phyloP scores from a whole-genome alignment of 2,113 vertebrate species.

The Pelecanoides urinatrix region DNA sequence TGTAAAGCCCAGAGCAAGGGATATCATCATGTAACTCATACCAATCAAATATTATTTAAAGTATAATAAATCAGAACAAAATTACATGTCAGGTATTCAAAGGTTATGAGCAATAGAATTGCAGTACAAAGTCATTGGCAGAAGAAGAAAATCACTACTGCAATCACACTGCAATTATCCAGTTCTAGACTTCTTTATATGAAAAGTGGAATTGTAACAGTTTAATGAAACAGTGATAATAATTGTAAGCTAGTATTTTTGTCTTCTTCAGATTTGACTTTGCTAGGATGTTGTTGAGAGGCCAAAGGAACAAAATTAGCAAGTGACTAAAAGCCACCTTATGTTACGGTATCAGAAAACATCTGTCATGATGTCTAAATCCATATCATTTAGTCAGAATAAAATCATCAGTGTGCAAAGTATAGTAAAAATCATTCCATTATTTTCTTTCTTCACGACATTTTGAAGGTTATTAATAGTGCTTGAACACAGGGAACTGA shows the following conservation, averaged over 20 bases:
- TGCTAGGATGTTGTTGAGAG: neutral
- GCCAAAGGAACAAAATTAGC: slow-evolving; percentile 22
- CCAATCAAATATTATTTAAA: slow-evolving; percentile 53
- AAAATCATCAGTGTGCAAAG: neutral
- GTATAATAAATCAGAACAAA: slow-evolving; percentile 52
- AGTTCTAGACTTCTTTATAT: slow-evolving; percentile 22
- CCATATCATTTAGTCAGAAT: neutral
- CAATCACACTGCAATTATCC: slow-evolving; percentile 17
- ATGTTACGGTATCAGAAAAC: neutral
- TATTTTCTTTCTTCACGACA: neutral
- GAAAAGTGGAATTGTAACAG: slow-evolving; percentile 20
- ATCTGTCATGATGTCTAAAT: neutral
- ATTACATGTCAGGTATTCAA: slow-evolving; percentile 47
- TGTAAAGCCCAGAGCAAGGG: neutral
- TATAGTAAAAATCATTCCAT: neutral
- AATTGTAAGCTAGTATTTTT: slow-evolving; percentile 21
- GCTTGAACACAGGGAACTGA: neutral
- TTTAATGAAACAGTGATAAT: slow-evolving; percentile 39
- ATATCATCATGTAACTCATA: neutral
- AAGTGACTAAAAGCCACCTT: neutral
- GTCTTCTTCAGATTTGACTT: slow-evolving; percentile 5
- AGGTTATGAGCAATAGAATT: slow-evolving; percentile 36
- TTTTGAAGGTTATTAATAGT: neutral
- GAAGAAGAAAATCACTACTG: slow-evolving; percentile 40
- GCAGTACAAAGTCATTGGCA: slow-evolving; percentile 9